Conservation (phyloP, 2,797 vertebrate species). For the Sebastes paucispinis region DNA sequence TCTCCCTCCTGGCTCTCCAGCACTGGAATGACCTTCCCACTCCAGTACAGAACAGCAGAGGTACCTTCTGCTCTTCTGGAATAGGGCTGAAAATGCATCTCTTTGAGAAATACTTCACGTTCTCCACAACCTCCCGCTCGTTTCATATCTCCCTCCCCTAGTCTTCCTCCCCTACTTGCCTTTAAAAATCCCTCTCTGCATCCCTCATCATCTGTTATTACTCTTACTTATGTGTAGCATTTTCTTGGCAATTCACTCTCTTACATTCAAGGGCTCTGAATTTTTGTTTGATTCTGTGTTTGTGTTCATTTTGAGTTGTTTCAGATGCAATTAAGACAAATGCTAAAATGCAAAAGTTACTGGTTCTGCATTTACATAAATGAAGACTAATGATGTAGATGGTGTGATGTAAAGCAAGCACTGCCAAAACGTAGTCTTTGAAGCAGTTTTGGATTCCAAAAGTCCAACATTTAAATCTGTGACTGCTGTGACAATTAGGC, state of each 20-base stretch:
- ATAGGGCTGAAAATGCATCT: constrained; percentile 9
- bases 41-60: constrained; percentile 26
- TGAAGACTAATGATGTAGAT: background rate
- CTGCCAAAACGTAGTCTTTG: background rate
- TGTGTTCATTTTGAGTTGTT: background rate
- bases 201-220: background rate
- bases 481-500: fast-evolving
- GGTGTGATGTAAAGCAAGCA: background rate
- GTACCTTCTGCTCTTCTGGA: constrained; percentile 20
- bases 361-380: background rate
- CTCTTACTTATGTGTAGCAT: background rate
- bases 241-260: background rate
- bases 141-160: background rate
- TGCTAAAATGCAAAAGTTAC: background rate
- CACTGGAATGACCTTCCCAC: constrained; percentile 38
- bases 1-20: constrained; percentile 14
- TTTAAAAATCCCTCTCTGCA: background rate
- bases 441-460: no score
- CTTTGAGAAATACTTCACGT: constrained; percentile 12
- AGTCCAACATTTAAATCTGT: background rate
- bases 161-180: background rate
- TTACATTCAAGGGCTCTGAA: background rate
- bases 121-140: background rate
- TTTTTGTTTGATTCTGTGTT: background rate
- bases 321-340: background rate